Evolutionary conservation across 2,113 vertebrate genomes (phyloP), one percentile per base, ranked within the genome.

Genomic region (Narcine bancroftii): DNA sequence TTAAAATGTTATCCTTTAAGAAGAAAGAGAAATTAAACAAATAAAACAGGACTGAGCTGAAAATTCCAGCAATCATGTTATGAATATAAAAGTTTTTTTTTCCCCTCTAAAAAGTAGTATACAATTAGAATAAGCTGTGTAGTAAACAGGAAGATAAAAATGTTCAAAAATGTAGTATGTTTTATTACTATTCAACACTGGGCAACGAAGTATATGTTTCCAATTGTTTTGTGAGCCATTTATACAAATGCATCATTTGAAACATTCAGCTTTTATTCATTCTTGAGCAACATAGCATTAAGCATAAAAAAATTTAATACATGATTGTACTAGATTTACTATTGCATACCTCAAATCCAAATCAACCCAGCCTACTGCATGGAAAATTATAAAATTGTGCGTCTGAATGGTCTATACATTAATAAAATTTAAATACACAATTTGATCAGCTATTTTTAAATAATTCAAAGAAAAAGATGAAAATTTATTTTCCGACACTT

Each of bases 1-100:
- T 60, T 36, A 87, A 63, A 87, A 63, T 87, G 53, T 87, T 87
- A 60, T 36, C 13, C 39, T 19, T 39, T 50, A 85, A 24, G 81
- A 63, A 7, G 19, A 87, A 39, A 63, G 13, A 3, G 33, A n/a
- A 19, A 87, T 63, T 21, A 87, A 53, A 83, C 15, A n/a, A 60
- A 7, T 53, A 87, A 60, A 85, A 53, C n/a, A 33, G 19, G 29
- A 19, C 81, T 19, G 50, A 63, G n/a, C 81, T 36, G 53, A 15
- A 56, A 63, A 60, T 63, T 17, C 53, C 33, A 60, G 79, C 11
- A 15, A 60, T 17, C 53, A 36, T 39, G 60, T 36, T 87, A 36
- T 87, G 33, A 36, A 87, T 87, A 60, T 81, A 33, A 81, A 81
- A 81, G 45, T 81, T 81, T 53, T 81, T 87, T 3, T 11, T 53